Percentiles rank a stretch among this genome's conserved stretches.
Conservation (phyloP, 2,113 vertebrate genomes). For the Pachycephala philippinensis region DNA sequence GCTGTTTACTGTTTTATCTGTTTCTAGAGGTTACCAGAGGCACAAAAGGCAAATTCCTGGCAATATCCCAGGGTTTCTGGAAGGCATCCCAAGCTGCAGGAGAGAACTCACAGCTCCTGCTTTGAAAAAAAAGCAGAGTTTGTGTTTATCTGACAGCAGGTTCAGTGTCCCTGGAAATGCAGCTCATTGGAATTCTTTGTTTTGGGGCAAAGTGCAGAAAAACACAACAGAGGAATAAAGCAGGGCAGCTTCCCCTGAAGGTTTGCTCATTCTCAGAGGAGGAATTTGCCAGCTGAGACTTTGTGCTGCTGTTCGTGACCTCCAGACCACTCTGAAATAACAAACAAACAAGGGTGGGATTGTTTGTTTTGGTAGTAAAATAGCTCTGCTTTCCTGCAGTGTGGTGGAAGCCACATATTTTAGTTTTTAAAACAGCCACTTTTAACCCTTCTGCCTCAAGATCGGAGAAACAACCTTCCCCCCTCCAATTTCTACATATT, state of each 20-base stretch:
- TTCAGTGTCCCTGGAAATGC: neutral
- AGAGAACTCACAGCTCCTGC: neutral
- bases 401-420: neutral
- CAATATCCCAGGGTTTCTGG: neutral
- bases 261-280: neutral
- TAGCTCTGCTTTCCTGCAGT: neutral
- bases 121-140: neutral
- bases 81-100: neutral
- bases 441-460: neutral
- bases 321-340: neutral
- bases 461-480: neutral
- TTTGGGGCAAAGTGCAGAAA: neutral
- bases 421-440: neutral
- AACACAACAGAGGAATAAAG: neutral
- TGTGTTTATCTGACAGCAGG: neutral
- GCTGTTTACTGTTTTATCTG: neutral
- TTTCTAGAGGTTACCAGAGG: neutral
- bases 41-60: neutral
- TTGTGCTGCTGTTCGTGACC: neutral
- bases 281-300: neutral
- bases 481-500: neutral
- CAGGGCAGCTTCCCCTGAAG: neutral
- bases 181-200: neutral
- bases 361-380: neutral
- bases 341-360: neutral